A percentile compares a stretch with the other conserved stretches of the same genome.
Evolutionary conservation across 2,888 invertebrate genomes (phyloP).

Genomic region (Liposcelis brunnea): DNA sequence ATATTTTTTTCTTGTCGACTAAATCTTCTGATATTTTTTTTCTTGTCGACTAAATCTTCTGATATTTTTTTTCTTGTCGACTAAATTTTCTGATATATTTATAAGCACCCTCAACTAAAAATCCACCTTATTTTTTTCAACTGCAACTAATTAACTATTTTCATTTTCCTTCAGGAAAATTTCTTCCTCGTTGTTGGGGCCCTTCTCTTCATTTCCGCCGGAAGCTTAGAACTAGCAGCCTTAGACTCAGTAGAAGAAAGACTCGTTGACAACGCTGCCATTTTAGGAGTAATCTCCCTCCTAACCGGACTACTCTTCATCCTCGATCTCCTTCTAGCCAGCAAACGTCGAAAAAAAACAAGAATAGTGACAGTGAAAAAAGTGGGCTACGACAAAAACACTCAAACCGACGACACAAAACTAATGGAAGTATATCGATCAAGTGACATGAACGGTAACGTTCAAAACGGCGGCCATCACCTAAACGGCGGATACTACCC

Average conservation of each 20-base stretch:
- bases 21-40: no score
- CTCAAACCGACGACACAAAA: constrained; percentile 1
- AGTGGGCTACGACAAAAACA: constrained; percentile 3
- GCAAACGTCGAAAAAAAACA: constrained; percentile 5
- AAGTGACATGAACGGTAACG: background rate
- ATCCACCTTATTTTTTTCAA: no score
- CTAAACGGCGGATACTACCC: no score
- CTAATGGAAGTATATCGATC: background rate
- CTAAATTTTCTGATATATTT: no score
- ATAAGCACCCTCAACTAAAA: no score
- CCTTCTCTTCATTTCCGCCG: constrained; percentile 47
- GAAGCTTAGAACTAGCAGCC: constrained; percentile 50
- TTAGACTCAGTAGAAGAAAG: constrained; percentile 50
- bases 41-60: no score
- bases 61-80: no score
- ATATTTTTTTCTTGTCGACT: no score
- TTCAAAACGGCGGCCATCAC: background rate
- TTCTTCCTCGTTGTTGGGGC: constrained; percentile 51
- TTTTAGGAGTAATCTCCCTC: constrained; percentile 47
- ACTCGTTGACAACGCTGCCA: constrained; percentile 51
- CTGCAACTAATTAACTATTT: background rate
- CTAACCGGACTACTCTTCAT: constrained; percentile 49
- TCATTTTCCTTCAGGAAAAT: constrained; percentile 34
- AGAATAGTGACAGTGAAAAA: background rate
- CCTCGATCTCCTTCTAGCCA: constrained; percentile 32